A percentile compares a stretch with the other conserved stretches of the same genome.
Conservation (phyloP, 2,113 vertebrate species). For the Cairina moschata region DNA sequence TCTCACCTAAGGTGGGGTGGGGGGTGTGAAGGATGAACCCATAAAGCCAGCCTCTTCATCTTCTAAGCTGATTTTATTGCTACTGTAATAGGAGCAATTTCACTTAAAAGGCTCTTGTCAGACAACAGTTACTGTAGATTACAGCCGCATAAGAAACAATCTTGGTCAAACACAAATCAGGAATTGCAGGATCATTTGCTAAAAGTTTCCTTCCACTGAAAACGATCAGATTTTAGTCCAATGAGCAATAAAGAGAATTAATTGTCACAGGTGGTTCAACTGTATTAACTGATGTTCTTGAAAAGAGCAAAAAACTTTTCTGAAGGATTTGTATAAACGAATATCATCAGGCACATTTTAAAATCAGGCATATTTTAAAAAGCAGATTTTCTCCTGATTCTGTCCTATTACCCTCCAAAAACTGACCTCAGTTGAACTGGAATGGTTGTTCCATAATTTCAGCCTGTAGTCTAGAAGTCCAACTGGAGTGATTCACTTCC, state of each 20-base stretch:
- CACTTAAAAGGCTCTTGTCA: constrained; percentile 71
- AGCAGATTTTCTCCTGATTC: background rate
- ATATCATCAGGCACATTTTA: background rate
- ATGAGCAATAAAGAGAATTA: background rate
- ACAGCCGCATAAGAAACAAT: constrained; percentile 34
- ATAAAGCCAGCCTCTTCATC: constrained; percentile 66
- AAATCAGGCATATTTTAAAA: background rate
- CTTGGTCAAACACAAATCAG: constrained; percentile 34
- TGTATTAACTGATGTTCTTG: background rate
- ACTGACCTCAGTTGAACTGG: background rate
- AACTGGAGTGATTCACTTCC: background rate
- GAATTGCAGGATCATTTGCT: background rate
- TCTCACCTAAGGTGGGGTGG: constrained; percentile 6
- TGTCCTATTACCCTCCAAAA: background rate
- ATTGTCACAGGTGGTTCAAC: background rate
- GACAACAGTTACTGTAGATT: constrained; percentile 67
- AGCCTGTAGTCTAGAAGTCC: background rate
- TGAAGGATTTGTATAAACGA: background rate
- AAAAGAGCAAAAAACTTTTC: background rate
- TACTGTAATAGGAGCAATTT: constrained; percentile 73
- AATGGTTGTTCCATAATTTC: background rate
- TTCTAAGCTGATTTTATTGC: constrained; percentile 72
- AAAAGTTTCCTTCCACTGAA: background rate
- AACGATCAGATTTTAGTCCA: background rate
- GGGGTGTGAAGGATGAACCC: background rate